These are phyloP conservation scores for Rissa tridactyla DNA, from an alignment of 2,113 vertebrate genomes.

Conservation along the genomic window DNA sequence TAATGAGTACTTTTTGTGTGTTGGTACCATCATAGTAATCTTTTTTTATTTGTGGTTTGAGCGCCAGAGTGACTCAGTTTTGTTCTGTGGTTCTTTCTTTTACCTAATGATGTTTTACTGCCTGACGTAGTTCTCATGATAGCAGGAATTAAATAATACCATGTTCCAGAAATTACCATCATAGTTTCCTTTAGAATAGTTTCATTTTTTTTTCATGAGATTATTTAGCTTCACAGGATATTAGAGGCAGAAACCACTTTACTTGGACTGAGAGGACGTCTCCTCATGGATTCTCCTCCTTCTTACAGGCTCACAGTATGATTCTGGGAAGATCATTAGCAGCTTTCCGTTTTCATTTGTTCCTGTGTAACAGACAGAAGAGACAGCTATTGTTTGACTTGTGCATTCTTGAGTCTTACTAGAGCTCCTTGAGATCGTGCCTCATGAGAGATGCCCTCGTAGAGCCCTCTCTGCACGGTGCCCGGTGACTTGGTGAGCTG, in stretches of 20 bases:
- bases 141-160: neutral
- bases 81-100: neutral
- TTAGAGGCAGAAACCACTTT: neutral
- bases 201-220: neutral
- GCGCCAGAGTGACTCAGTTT: constrained; percentile 9
- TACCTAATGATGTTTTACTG: neutral
- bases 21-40: neutral
- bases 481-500: neutral
- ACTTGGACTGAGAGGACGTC: neutral
- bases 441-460: neutral
- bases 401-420: neutral
- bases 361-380: neutral
- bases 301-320: neutral
- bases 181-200: neutral
- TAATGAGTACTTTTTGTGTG: neutral
- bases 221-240: neutral
- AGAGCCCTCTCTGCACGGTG: neutral
- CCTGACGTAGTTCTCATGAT: neutral
- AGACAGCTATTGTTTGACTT: neutral
- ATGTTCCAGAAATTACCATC: neutral
- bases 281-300: neutral
- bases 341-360: neutral
- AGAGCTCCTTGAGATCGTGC: neutral
- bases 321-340: neutral
- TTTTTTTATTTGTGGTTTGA: neutral